A percentile compares a stretch with the other conserved stretches of the same genome.
Evolutionary conservation across 2,797 vertebrate genomes (phyloP).

Genomic region (Hozukius guyotensis): DNA sequence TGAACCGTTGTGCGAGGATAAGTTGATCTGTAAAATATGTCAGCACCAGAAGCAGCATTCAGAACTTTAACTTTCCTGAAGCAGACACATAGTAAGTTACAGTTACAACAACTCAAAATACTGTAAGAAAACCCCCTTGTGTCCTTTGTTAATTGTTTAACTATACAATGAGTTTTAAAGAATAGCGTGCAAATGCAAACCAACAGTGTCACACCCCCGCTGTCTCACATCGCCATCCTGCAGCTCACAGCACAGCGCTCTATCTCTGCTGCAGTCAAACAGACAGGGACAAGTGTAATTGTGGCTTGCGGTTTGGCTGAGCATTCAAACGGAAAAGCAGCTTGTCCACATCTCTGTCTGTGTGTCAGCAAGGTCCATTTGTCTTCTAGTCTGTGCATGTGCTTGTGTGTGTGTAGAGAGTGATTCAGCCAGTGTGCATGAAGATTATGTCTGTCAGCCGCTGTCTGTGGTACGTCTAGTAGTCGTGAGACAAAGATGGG

Average conservation of each 20-base stretch:
- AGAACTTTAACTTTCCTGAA: not conserved
- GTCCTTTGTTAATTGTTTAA: not conserved
- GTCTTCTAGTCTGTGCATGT: constrained; percentile 40
- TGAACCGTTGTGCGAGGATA: too few species aligned
- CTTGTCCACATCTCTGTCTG: constrained; percentile 75
- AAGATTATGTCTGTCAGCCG: constrained; percentile 53
- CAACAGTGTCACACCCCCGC: constrained; percentile 11
- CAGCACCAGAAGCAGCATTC: not conserved
- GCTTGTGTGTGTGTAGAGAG: not conserved
- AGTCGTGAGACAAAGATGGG: constrained; percentile 63
- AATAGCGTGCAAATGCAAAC: not conserved
- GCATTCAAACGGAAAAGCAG: constrained; percentile 77
- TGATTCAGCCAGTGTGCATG: constrained; percentile 17
- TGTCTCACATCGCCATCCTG: constrained; percentile 36
- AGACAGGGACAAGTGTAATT: constrained; percentile 81
- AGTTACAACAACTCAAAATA: not conserved
- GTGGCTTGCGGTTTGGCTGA: constrained; percentile 76
- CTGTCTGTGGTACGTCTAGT: constrained; percentile 52
- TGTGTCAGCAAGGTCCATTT: constrained; percentile 71
- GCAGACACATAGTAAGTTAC: not conserved
- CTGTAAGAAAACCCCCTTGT: not conserved
- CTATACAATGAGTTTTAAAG: not conserved
- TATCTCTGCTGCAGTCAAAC: constrained; percentile 63
- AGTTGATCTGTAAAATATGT: not conserved
- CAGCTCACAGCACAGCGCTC: constrained; percentile 5